phyloP scores from a whole-genome alignment of 2,797 vertebrate genomes.

The Poeciliopsis presidionis region DNA sequence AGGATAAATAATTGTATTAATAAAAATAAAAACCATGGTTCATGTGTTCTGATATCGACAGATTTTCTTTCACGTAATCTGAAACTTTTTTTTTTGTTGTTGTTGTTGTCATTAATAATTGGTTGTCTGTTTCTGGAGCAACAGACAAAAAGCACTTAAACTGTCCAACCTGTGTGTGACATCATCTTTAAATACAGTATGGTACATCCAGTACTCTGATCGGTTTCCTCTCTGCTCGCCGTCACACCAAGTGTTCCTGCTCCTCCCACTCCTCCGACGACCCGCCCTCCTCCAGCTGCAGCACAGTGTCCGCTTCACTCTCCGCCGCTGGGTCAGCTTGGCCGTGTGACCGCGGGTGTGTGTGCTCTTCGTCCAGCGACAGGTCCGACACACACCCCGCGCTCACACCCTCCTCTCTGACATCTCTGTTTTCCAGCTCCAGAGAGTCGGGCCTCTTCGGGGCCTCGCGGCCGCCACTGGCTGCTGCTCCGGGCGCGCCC shows the following conservation, averaged over 20 bases:
- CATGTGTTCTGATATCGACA: slow-evolving; percentile 66
- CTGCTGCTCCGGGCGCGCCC: slow-evolving; percentile 55
- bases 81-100: slow-evolving; percentile 26
- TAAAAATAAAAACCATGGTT: slow-evolving; percentile 40
- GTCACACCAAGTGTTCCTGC: slow-evolving; percentile 93
- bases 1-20: slow-evolving; percentile 59
- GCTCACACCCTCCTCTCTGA: slow-evolving; percentile 33
- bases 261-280: slow-evolving; percentile 90
- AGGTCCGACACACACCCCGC: slow-evolving; percentile 63
- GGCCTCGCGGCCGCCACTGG: slow-evolving; percentile 5
- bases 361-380: slow-evolving; percentile 72
- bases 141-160: slow-evolving; percentile 67
- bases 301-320: slow-evolving; percentile 58
- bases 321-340: slow-evolving; percentile 51
- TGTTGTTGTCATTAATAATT: slow-evolving; percentile 45
- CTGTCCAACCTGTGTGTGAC: slow-evolving; percentile 59
- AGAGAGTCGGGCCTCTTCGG: slow-evolving; percentile 59
- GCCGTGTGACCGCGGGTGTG: slow-evolving; percentile 56
- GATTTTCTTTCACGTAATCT: slow-evolving; percentile 54
- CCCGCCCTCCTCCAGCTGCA: slow-evolving; percentile 74
- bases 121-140: slow-evolving; percentile 51
- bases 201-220: slow-evolving; percentile 61
- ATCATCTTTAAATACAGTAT: slow-evolving; percentile 73
- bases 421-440: slow-evolving; percentile 57
- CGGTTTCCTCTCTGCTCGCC: slow-evolving; percentile 3